A percentile compares a stretch with the other conserved stretches of the same genome.
phyloP scores from a whole-genome alignment of 2,888 invertebrate species.

The Dione juno region DNA sequence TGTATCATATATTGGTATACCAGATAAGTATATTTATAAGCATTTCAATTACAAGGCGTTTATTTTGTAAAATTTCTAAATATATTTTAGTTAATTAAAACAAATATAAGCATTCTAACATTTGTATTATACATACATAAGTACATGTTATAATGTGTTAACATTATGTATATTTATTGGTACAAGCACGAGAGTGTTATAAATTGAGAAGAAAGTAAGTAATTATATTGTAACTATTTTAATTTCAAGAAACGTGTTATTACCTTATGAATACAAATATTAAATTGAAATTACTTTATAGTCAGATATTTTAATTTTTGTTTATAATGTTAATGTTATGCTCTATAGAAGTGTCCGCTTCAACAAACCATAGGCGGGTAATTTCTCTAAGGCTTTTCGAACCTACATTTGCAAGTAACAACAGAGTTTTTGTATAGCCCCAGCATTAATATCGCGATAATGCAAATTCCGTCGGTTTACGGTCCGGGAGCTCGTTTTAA shows the following conservation, averaged over 20 bases:
- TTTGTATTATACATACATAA: background rate
- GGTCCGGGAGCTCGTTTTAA: constrained; percentile 60
- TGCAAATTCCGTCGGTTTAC: constrained; percentile 69
- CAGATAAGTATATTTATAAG: background rate
- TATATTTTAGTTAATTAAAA: too few species aligned
- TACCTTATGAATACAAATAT: background rate
- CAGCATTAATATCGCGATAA: constrained; percentile 71
- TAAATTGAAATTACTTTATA: constrained; percentile 5
- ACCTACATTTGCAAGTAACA: constrained; percentile 50
- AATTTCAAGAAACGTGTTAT: background rate
- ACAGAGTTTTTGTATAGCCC: constrained; percentile 60
- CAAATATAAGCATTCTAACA: background rate
- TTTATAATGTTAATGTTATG: background rate
- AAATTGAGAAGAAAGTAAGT: background rate
- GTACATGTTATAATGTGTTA: constrained; percentile 13
- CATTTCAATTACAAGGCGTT: background rate
- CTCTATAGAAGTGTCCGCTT: background rate
- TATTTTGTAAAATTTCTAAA: too few species aligned
- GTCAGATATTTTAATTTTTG: background rate
- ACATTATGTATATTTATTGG: constrained; percentile 5
- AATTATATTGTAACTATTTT: background rate
- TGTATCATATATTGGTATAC: constrained; percentile 3
- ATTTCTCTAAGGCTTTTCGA: constrained; percentile 48
- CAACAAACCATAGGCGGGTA: constrained; percentile 31
- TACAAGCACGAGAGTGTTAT: background rate